These are phyloP conservation scores for Nowickia ferox DNA, from an alignment of 2,888 invertebrate genomes.

Conservation along the genomic window DNA sequence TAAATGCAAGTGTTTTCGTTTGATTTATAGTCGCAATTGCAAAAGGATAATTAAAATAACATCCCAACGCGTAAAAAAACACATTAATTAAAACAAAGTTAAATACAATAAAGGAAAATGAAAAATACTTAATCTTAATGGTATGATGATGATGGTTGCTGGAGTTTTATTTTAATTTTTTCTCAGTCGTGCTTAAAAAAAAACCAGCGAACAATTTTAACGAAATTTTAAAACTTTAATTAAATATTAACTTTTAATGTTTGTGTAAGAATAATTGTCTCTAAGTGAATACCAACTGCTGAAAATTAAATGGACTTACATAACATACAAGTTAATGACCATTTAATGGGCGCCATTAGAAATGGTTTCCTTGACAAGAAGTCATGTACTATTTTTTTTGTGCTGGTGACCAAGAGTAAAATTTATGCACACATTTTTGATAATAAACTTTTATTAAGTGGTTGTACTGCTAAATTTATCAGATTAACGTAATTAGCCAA, in stretches of 20 bases:
- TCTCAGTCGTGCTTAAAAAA: not conserved
- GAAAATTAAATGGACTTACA: conserved; percentile 42
- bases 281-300: not conserved
- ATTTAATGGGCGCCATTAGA: conserved; percentile 62
- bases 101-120: conserved; percentile 3
- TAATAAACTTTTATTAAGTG: conserved; percentile 33
- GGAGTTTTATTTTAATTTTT: conserved; percentile 16
- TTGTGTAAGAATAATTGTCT: not conserved
- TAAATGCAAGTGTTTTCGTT: not conserved
- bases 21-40: conserved; percentile 21
- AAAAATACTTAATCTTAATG: conserved; percentile 36
- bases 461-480: not conserved
- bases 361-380: conserved; percentile 34
- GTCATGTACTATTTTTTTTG: not conserved
- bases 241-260: conserved; percentile 2
- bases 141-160: conserved; percentile 16
- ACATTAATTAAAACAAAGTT: conserved; percentile 60
- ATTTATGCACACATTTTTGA: conserved; percentile 38
- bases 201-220: not conserved
- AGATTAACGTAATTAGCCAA: conserved; percentile 8
- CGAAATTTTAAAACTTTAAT: conserved; percentile 40
- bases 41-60: conserved; percentile 61
- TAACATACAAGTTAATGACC: conserved; percentile 58
- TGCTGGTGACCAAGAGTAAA: conserved; percentile 26
- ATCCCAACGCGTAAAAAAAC: conserved; percentile 37